Evolutionary conservation across 2,797 vertebrate genomes (phyloP), one percentile per base, ranked within the genome.

Genomic region (Sebastes cheni): DNA sequence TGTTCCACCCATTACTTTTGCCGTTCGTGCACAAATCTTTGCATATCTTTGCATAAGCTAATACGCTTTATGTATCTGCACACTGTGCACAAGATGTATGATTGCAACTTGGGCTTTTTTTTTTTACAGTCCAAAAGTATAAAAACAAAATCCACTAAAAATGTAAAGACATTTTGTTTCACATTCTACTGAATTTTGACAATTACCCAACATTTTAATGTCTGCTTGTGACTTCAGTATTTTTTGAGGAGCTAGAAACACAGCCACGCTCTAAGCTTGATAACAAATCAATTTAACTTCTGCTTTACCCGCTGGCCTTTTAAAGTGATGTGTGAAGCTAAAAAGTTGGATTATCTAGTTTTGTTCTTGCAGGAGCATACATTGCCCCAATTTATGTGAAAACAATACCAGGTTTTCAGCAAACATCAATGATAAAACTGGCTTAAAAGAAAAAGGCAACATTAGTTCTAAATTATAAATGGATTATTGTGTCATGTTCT

Each of bases 71-170:
- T n/a, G 25, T 27, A 27, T 27, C 25, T 27, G 25, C 25, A 27
- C 46, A 52, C 16, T 1, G n/a, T 54, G 52, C 52, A 54, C 52
- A 52, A 52, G 52, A 54, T 54, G 52, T 0, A 52, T 52, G 18
- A 52, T 0, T 52, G 50, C 46, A 20, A 52, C 0, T 8, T 20
- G 3, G 46, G 46, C 50, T 52, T 52, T 20, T 46, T 52, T 20
- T 46, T 20, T 52, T 14, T 39, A 1, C 8, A 2, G 50, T 52
- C 50, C 20, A 52, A 16, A 52, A 52, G 8, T 52, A 52, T 2
- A 7, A 52, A 52, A 52, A 58, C 2, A 1, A 27, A 58, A 27
- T 29, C 0, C 25, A 16, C 4, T 59, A 4, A 29, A 59, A 0
- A 59, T 14, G 1, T 4, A 52, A 52, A 54, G n/a, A 54, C 23